Evolutionary conservation across 2,113 vertebrate species (phyloP), one percentile per base, ranked within the genome.

Genomic region (Puntigrus tetrazona): DNA sequence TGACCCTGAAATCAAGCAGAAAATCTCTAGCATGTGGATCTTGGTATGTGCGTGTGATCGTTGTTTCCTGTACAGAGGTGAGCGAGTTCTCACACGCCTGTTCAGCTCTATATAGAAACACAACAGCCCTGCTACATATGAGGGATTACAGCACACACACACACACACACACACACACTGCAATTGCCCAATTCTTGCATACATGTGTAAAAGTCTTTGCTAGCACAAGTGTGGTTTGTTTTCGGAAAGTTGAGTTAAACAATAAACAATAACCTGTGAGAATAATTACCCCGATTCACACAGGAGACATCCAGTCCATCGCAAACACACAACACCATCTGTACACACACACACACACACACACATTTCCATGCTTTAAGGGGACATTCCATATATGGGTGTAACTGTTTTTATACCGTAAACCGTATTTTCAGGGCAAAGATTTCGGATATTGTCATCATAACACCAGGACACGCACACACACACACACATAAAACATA

Each of bases 1-100:
- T 91, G 85, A 91, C n/a, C 7, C 11, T 50, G 47, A 22, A 52
- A 22, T 52, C 50, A 22, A 52, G 18, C 50, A 52, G 50, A 52
- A 22, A 22, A 20, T 52, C 18, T 52, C 50, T 50, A 22, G 2
- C 22, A 55, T 22, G n/a, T 76, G 22, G 57, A 31, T 70, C 61
- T 75, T 22, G 61, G 45, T 79, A 27, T 79, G 74, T 80, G 67
- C 47, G 52, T 45, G 52, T 61, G 69, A 63, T 47, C 22, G 43
- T 45, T 18, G 73, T 31, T 81, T n/a, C 69, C 70, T 70, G 41
- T 67, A 70, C 5, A 70, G 43, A 69, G 47, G 27, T 10, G 5
- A 77, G 72, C 84, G 61, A 86, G 84, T 45, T 10, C 3, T 36
- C 55, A 65, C 78, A 86, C 6, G 87, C 3, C 59, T 52, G 81